Base-by-base conservation (phyloP, 2,888 invertebrate genomes). In the Polyploca ridens region DNA sequence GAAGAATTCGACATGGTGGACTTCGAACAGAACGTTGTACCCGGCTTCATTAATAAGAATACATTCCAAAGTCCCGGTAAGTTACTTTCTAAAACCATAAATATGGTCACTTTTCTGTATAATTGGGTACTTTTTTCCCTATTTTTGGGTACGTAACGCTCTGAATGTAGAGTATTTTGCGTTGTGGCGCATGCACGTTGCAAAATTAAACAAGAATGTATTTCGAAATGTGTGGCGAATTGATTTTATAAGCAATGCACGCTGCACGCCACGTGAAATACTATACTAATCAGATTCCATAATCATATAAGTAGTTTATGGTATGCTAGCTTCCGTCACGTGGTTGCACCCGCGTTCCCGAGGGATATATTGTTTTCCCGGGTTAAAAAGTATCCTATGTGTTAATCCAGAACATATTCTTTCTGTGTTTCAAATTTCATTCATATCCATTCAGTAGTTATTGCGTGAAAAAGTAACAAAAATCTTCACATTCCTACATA, bases 11-110 rank as follows among this genome's bases (percentile, higher is more conserved):
- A 94, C 63, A 86, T 91, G 78, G 70, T 86, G 62, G 86, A 94
- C 79, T 94, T 94, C 64, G 93, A 91, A 67, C 88, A 91, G 66
- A 92, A 92, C 64, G 88, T 94, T 35, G 88, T 94, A n/a, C 92
- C 93, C 6, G 89, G 91, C 62, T 93, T 94, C 78, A 82, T 93
- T 58, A 93, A 93, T 73, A 84, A 85, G 69, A 85, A 84, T 84
- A 92, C 93, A 91, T 91, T 92, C 90, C 93, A 92, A 77, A 91
- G 76, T 58, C 78, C 86, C 63, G 84, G 87, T 87, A 66, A 83
- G 84, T 74, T 38, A 10, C 8, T 61, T 64, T 35, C 35, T 13
- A n/a, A n/a, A n/a, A n/a, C n/a, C n/a, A 14, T 54, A 49, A 16
- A 1, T 27, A 27, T 27, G 27, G 27, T 27, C 27, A 27, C 27